A percentile compares a stretch with the other conserved stretches of the same genome.
phyloP scores from a whole-genome alignment of 2,888 invertebrate genomes.

The Litoditis marina region DNA sequence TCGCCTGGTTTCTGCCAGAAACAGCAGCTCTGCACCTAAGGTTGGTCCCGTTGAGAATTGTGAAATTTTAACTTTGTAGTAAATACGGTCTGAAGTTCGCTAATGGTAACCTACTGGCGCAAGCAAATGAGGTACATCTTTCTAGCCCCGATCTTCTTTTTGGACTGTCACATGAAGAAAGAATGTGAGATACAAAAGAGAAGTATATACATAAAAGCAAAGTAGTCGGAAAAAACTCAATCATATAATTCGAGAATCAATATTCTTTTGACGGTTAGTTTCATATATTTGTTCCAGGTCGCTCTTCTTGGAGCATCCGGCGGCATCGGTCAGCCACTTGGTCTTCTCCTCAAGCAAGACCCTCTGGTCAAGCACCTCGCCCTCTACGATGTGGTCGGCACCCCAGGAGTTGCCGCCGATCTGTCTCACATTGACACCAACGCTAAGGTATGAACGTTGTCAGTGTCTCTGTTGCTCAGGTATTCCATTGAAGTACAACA shows the following conservation, averaged over 20 bases:
- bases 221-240: too few relatives aligned
- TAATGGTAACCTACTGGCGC: too few relatives aligned
- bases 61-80: background rate
- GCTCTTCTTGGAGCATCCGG: conserved; percentile 93
- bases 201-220: too few relatives aligned
- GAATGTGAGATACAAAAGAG: too few relatives aligned
- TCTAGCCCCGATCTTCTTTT: too few relatives aligned
- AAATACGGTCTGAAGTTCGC: too few relatives aligned
- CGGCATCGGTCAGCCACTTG: conserved; percentile 94
- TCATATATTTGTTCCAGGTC: too few relatives aligned
- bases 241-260: too few relatives aligned
- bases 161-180: background rate
- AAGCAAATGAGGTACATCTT: too few relatives aligned
- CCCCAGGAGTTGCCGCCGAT: conserved; percentile 93
- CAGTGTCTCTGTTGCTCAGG: background rate
- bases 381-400: conserved; percentile 89
- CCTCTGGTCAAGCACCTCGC: conserved; percentile 76
- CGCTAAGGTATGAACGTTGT: conserved; percentile 69
- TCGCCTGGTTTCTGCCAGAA: conserved; percentile 34
- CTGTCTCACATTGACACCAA: conserved; percentile 92
- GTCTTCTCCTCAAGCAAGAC: conserved; percentile 78
- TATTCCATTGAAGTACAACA: background rate
- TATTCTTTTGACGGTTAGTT: too few relatives aligned
- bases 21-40: conserved; percentile 46
- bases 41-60: conserved; percentile 6